These are phyloP conservation scores for Syndactyla subalaris DNA, from an alignment of 2,797 vertebrate genomes.

Conservation along the genomic window DNA sequence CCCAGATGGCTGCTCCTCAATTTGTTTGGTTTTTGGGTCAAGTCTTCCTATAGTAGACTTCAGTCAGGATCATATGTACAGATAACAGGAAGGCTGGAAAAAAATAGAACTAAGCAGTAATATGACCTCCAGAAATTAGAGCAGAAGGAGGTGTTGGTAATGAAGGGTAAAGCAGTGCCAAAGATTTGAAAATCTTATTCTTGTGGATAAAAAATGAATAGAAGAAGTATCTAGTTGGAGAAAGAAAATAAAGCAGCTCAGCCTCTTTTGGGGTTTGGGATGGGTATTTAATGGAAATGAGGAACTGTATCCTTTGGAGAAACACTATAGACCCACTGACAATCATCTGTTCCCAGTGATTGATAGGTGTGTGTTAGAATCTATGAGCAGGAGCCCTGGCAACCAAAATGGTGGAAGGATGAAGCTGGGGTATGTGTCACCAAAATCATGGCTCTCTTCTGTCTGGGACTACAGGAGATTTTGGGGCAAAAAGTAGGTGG, in stretches of 20 bases:
- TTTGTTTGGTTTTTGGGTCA: conserved; percentile 39
- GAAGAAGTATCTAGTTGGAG: not conserved
- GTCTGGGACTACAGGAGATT: not conserved
- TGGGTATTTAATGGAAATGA: not conserved
- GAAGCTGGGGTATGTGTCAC: not conserved
- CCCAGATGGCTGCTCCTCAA: conserved; percentile 40
- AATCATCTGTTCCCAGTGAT: not conserved
- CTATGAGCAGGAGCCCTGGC: not conserved
- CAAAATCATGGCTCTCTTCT: not conserved
- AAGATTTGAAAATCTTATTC: not conserved
- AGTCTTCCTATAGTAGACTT: not conserved
- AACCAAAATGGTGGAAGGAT: not conserved
- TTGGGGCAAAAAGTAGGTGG: not conserved
- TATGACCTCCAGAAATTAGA: conserved; percentile 50
- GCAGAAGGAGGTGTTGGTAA: conserved; percentile 21
- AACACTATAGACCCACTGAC: not conserved
- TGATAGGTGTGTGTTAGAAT: not conserved
- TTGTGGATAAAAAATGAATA: not conserved
- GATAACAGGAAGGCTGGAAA: not conserved
- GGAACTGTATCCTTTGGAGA: not conserved
- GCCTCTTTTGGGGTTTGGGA: not conserved
- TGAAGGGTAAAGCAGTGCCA: not conserved
- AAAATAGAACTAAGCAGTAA: not conserved
- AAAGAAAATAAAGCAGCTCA: not conserved
- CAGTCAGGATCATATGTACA: not conserved